These are phyloP conservation scores for Mastomys natalensis DNA, from an alignment of 2,113 vertebrate species.

Conservation along the genomic window DNA sequence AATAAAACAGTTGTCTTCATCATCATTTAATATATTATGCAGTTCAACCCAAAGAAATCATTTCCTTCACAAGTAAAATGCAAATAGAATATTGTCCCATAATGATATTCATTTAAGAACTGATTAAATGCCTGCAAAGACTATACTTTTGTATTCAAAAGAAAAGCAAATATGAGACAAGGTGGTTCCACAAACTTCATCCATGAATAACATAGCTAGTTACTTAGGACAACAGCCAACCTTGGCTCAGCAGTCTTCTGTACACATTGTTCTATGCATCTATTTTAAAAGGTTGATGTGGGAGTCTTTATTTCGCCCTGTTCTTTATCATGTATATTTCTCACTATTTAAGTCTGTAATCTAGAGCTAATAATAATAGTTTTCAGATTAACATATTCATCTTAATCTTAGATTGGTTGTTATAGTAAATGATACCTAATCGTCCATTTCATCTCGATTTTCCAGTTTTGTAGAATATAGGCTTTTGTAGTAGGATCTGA, in stretches of 20 bases:
- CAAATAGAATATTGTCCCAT: neutral
- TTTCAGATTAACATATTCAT: too few relatives aligned
- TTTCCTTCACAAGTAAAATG: neutral
- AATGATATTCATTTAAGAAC: neutral
- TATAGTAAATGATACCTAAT: neutral
- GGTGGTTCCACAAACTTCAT: neutral
- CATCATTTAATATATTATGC: slow-evolving; percentile 7
- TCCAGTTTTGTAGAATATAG: too few relatives aligned
- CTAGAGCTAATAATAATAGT: too few relatives aligned
- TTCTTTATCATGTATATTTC: neutral
- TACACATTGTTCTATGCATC: neutral
- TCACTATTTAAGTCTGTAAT: neutral
- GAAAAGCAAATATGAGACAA: neutral
- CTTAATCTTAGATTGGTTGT: neutral
- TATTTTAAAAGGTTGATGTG: neutral
- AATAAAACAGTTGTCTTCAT: neutral
- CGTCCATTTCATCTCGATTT: too few relatives aligned
- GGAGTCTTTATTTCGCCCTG: neutral
- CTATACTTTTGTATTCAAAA: neutral
- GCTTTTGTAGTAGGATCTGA: too few relatives aligned
- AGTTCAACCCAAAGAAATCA: neutral
- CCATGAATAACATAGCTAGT: neutral
- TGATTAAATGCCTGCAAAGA: neutral
- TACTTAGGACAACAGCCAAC: slow-evolving; percentile 5
- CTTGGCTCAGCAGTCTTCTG: neutral